phyloP scores from a whole-genome alignment of 2,113 vertebrate species.

The Petrocephalus microphthalmus region DNA sequence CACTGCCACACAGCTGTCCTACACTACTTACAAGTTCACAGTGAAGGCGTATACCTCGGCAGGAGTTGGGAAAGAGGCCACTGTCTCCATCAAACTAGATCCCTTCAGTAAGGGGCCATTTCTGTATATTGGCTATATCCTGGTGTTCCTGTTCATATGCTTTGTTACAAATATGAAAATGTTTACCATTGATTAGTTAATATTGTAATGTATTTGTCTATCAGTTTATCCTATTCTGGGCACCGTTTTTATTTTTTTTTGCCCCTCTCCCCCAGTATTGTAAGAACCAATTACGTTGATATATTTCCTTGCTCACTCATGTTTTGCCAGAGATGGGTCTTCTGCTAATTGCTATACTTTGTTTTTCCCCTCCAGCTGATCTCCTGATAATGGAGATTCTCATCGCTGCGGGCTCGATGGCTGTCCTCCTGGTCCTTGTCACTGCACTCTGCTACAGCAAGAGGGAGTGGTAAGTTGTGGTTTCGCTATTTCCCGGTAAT shows the following conservation, averaged over 20 bases:
- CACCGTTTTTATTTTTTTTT: no score
- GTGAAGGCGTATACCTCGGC: constrained; percentile 62
- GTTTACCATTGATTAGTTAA: background rate
- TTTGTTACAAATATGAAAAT: background rate
- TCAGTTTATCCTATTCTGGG: background rate
- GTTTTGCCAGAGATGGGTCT: background rate
- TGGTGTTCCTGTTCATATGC: background rate
- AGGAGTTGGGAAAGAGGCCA: constrained; percentile 50
- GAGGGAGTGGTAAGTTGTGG: constrained; percentile 56
- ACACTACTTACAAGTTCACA: constrained; percentile 55
- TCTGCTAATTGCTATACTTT: background rate
- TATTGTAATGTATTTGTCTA: background rate
- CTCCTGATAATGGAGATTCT: constrained; percentile 60
- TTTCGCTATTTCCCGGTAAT: background rate
- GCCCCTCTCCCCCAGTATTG: background rate
- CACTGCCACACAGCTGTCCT: constrained; percentile 43
- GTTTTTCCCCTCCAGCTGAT: constrained; percentile 40
- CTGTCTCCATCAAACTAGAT: constrained; percentile 48
- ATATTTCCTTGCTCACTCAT: background rate
- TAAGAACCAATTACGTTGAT: background rate
- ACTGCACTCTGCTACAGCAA: constrained; percentile 62
- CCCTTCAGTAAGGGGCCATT: constrained; percentile 39
- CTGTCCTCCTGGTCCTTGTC: constrained; percentile 45
- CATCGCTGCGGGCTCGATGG: constrained; percentile 47
- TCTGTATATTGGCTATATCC: background rate